Evolutionary conservation across 1,140 invertebrate genomes (phyloP).

Genomic region (Cephus cinctus): DNA sequence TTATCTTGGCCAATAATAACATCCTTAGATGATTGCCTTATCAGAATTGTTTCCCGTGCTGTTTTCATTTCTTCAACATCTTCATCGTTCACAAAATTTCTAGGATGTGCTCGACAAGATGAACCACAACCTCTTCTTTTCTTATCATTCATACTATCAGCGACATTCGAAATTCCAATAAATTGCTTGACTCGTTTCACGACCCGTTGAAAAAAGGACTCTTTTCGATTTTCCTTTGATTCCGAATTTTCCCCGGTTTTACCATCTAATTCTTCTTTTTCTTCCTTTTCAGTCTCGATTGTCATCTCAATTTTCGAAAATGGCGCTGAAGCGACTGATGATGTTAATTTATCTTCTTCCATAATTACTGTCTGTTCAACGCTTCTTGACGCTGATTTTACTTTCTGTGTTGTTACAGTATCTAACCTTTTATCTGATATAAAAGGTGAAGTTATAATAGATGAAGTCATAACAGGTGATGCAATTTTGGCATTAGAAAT

Average conservation of each 20-base stretch:
- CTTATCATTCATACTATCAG: not conserved
- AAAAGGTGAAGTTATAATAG: not conserved
- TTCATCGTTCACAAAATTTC: not conserved
- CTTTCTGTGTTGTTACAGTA: not conserved
- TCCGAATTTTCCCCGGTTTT: not conserved
- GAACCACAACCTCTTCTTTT: not conserved
- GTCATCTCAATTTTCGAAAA: not conserved
- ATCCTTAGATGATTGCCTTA: no score
- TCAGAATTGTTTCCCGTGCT: not conserved
- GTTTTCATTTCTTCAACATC: not conserved
- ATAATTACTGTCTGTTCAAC: not conserved
- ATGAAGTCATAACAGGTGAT: no score
- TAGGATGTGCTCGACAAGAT: not conserved
- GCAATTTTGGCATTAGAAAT: no score
- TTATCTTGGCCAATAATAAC: no score
- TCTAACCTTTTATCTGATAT: not conserved
- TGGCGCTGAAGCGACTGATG: not conserved
- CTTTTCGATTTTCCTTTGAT: conserved; percentile 1
- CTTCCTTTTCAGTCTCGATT: not conserved
- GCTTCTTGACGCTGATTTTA: not conserved
- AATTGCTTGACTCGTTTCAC: conserved; percentile 7
- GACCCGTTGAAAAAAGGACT: conserved; percentile 9
- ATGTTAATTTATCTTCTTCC: not conserved
- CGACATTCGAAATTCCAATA: not conserved
- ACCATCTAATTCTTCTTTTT: not conserved